Evolutionary conservation across 2,888 invertebrate species (phyloP), one percentile per base, ranked within the genome.

Genomic region (Tetanocera ferruginea): DNA sequence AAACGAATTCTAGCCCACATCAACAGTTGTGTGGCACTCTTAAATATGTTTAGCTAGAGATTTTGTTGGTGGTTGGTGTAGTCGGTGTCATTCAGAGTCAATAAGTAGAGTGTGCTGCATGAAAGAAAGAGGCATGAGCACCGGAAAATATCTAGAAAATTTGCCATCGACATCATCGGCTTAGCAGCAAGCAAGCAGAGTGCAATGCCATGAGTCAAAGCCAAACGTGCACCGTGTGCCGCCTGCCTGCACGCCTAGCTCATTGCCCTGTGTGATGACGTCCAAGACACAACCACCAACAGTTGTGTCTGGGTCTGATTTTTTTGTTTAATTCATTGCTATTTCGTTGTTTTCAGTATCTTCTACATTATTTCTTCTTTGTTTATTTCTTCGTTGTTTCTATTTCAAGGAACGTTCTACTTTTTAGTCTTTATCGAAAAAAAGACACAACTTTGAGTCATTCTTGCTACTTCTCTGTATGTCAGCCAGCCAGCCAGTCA

Each of bases 231-330:
- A n/a, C 31, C 31, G 72, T 60, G 57, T 43, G 62, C 14, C 49
- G 11, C 51, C 23, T 37, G 70, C 28, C 71, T 5, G n/a, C n/a
- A n/a, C 19, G 19, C 25, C 14, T 8, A 31, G 55, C 43, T 72
- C 34, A 31, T 43, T 17, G 37, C 17, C 55, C 57, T n/a, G 43
- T n/a, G 43, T 19, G 23, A 14, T 23, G 57, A 31, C 23, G 72
- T 57, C 62, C 49, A 49, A 43, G 73, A 34, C 49, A 49, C 69
- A 69, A 49, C 62, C 60, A 62, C 23, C 77, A 77, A 77, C 72
- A 67, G 51, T 76, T 72, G 72, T 57, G 77, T 77, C 72, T 77
- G 73, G 55, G 49, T 37, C 23, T 67, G 51, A 64, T 66, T 76
- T 76, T 76, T 34, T 51, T 14, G 64, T 69, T 69, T 43, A 67